Base-by-base conservation (phyloP, 2,888 invertebrate genomes). In the Yponomeuta malinellus region DNA sequence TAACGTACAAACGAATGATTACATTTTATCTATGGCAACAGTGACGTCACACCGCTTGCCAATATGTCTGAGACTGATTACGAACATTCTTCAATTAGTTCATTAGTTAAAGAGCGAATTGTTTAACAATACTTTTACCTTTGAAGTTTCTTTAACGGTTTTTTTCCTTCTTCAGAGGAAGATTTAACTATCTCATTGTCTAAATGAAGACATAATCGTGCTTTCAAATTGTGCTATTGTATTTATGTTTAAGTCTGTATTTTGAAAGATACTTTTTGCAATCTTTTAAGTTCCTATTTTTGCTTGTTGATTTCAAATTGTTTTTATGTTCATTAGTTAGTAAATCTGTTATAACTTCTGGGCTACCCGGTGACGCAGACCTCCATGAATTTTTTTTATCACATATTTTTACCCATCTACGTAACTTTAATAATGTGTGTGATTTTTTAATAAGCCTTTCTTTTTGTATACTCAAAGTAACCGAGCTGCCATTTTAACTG, bases 281-380 rank as follows among this genome's bases (percentile, higher is more conserved):
- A 91, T 90, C 76, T 82, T 85, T 85, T 90, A 78, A 91, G 92
- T 92, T 92, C 92, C 91, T 92, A 91, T 89, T 90, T 79, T 84
- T 81, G 82, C 63, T 83, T 79, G 79, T 81, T 77, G 74, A 79
- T 81, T 81, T 81, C 79, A 75, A 81, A 81, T 82, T 84, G 81
- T 85, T 85, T 85, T 69, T 72, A 48, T 85, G 80, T 81, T 77
- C 74, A 78, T 82, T 82, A 80, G 79, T 83, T 80, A 82, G 79
- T 79, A 72, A 76, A 75, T 73, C 74, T 71, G 70, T 73, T 72
- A 74, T 59, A 75, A 73, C 71, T 70, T 73, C 74, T 72, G 81
- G 84, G 83, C 83, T 84, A 84, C 84, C 78, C 74, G 71, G 72
- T 74, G 79, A 79, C 70, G 64, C 73, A 85, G 43, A 43, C 43